phyloP scores from a whole-genome alignment of 2,888 invertebrate species.

The Gasteruption jaculator region DNA sequence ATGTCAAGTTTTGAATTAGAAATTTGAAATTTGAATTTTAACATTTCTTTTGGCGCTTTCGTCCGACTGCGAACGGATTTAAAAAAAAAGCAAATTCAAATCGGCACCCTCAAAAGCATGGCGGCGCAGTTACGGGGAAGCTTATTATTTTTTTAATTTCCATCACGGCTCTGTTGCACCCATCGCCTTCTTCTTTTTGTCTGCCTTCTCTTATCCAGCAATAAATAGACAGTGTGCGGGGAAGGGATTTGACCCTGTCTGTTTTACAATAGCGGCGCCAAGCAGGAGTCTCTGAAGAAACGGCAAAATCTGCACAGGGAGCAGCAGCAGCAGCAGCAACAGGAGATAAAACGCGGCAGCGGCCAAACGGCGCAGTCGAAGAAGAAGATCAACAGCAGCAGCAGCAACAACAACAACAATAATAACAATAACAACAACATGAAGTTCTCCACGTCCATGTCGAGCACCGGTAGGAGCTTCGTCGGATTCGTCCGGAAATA shows the following conservation, averaged over 20 bases:
- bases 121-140: background rate
- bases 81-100: no score
- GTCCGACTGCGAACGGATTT: no score
- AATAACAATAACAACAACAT: no score
- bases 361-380: slow-evolving; percentile 28
- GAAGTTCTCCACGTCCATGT: no score
- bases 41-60: slow-evolving; percentile 7
- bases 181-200: no score
- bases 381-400: slow-evolving; percentile 27
- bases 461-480: slow-evolving; percentile 19
- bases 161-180: no score
- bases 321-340: slow-evolving; percentile 26
- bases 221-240: slow-evolving; percentile 38
- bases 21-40: no score
- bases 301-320: slow-evolving; percentile 31
- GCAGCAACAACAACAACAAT: slow-evolving; percentile 6
- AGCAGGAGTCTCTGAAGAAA: slow-evolving; percentile 46
- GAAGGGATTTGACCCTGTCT: no score
- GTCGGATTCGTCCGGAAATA: slow-evolving; percentile 35
- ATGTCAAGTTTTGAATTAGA: no score
- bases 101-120: no score
- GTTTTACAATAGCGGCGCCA: slow-evolving; percentile 46
- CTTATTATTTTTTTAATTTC: slow-evolving; percentile 1
- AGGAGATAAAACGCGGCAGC: slow-evolving; percentile 15
- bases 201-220: slow-evolving; percentile 37